A percentile compares a stretch with the other conserved stretches of the same genome.
Evolutionary conservation across 2,113 vertebrate genomes (phyloP).

Genomic region (Phainopepla nitens): DNA sequence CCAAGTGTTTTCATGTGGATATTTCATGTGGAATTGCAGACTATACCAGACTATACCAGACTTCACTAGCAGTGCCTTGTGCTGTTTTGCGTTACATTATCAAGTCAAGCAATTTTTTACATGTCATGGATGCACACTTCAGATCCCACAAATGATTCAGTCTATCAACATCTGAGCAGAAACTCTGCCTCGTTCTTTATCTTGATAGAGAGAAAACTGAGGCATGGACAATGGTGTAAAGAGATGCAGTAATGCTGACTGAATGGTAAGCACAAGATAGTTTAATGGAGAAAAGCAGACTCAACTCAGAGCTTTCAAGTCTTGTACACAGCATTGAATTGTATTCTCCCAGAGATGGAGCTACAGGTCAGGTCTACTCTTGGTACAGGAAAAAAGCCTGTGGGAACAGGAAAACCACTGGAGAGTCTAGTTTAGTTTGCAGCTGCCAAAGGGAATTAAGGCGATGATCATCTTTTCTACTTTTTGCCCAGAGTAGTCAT

Average conservation of each 20-base stretch:
- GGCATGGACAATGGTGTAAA: neutral
- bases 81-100: neutral
- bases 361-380: neutral
- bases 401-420: neutral
- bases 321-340: neutral
- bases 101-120: neutral
- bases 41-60: neutral
- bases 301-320: neutral
- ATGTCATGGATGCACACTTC: neutral
- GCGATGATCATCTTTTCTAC: neutral
- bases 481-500: neutral
- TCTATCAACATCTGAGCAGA: neutral
- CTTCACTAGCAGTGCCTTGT: neutral
- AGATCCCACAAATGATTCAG: neutral
- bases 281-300: neutral
- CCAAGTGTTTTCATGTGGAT: neutral
- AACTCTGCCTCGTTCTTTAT: neutral
- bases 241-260: neutral
- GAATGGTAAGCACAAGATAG: neutral
- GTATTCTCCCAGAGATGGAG: neutral
- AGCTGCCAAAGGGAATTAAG: neutral
- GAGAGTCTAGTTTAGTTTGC: neutral
- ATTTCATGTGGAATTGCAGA: neutral
- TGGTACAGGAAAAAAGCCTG: neutral
- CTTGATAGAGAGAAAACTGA: neutral